Evolutionary conservation across 2,797 vertebrate species (phyloP).

Genomic region (Acrossocheilus fasciatus): DNA sequence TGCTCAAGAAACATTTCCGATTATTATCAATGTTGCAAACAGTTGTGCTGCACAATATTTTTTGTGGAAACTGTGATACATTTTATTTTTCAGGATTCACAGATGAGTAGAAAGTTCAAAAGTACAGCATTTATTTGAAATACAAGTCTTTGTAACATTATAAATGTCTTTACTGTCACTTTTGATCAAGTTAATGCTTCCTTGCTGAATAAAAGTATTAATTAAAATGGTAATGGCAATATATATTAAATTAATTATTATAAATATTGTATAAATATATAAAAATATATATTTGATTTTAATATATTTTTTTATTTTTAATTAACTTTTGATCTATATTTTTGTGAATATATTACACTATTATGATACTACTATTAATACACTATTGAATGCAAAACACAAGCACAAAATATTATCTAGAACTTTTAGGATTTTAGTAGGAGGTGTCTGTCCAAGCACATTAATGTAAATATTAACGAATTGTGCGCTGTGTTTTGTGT

Average conservation of each 20-base stretch:
- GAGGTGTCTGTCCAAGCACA: conserved; percentile 26
- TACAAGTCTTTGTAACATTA: background rate
- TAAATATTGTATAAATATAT: background rate
- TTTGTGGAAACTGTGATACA: background rate
- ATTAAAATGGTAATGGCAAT: background rate
- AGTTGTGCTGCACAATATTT: background rate
- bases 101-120: background rate
- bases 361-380: background rate
- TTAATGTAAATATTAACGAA: conserved; percentile 50
- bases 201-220: background rate
- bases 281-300: too few species aligned
- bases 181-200: background rate
- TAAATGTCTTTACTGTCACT: background rate
- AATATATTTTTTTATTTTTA: too few species aligned
- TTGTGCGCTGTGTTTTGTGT: conserved; percentile 54
- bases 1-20: background rate
- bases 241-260: background rate
- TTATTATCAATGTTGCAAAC: background rate
- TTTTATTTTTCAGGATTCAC: background rate
- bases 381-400: background rate
- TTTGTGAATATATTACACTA: background rate
- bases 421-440: background rate
- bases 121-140: background rate
- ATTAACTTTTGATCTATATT: background rate
- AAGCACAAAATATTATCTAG: background rate